These are phyloP conservation scores for Agrochola litura DNA, from an alignment of 2,888 invertebrate genomes.

Conservation along the genomic window DNA sequence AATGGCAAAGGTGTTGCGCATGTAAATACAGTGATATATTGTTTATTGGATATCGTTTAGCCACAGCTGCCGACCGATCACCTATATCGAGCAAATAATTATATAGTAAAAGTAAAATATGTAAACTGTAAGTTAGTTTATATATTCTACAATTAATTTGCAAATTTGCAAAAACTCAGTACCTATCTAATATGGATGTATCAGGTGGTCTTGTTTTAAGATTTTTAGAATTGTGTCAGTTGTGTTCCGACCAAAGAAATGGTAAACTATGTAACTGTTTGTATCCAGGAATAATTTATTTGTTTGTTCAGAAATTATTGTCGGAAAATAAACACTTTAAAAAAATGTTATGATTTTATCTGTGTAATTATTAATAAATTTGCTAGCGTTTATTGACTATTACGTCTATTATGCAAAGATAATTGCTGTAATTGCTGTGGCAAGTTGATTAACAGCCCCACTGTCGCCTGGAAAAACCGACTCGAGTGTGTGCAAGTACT, in stretches of 20 bases:
- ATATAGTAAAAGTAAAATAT: conserved; percentile 2
- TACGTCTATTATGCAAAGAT: conserved; percentile 50
- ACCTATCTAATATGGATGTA: conserved; percentile 3
- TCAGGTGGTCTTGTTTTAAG: not conserved
- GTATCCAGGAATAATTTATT: not conserved
- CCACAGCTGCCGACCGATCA: conserved; percentile 67
- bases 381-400: conserved; percentile 50
- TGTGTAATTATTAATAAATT: conserved; percentile 23
- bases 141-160: conserved; percentile 1
- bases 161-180: not conserved
- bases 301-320: not conserved
- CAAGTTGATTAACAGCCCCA: conserved; percentile 48
- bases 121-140: conserved; percentile 4
- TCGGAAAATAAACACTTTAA: not conserved
- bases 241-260: not conserved
- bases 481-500: conserved; percentile 2
- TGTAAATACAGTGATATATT: conserved; percentile 71
- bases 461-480: conserved; percentile 46
- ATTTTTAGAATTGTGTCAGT: not conserved
- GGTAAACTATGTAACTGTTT: conserved; percentile 7
- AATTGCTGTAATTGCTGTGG: conserved; percentile 56
- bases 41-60: conserved; percentile 66
- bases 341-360: conserved; percentile 2
- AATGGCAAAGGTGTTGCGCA: conserved; percentile 76
- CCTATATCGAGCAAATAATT: not conserved